Base-by-base conservation (phyloP, 1,140 invertebrate genomes). In the Lamellibrachia luymesi region DNA sequence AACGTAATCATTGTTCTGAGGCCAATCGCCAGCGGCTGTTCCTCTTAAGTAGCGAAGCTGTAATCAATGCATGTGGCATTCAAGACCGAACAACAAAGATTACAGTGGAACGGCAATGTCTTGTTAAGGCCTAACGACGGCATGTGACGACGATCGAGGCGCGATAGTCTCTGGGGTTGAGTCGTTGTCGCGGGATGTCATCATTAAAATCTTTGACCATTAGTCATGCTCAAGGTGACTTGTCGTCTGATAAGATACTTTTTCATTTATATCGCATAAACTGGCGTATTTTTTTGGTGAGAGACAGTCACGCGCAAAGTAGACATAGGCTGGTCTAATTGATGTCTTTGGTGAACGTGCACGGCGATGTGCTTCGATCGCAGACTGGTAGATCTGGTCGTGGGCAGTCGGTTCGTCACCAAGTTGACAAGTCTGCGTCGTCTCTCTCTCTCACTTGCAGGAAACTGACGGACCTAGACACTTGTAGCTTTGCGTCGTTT, bases 261-360 rank as follows among this genome's bases (percentile, higher is more conserved):
- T 80, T 80, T 80, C 64, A 80, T 80, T 80, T 80, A 80, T 80
- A 80, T 80, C 25, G 64, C 64, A 80, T 80, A 80, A 80, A 80
- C 64, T 22, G 64, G 0, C 13, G 64, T 22, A 80, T 10, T 80
- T 8, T 80, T 80, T 80, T 80, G 2, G 64, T 80, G 64, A 80
- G 64, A 8, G 64, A 80, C 64, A 80, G 64, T 22, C 6, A 22
- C 64, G 13, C 64, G 2, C 64, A 4, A 22, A 80, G 64, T 17
- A 8, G 64, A 22, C 64, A 22, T 22, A 4, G 8, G 64, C 17
- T 22, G 64, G 64, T 80, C 64, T 80, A 80, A 80, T 80, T 80
- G 25, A 22, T 80, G 64, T 17, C 13, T 80, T 2, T 80, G 64
- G 7, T 22, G 64, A 80, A 80, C 64, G 64, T 17, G 25, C 6